These are phyloP conservation scores for Ladona fulva DNA, from an alignment of 1,140 invertebrate species.

Conservation along the genomic window DNA sequence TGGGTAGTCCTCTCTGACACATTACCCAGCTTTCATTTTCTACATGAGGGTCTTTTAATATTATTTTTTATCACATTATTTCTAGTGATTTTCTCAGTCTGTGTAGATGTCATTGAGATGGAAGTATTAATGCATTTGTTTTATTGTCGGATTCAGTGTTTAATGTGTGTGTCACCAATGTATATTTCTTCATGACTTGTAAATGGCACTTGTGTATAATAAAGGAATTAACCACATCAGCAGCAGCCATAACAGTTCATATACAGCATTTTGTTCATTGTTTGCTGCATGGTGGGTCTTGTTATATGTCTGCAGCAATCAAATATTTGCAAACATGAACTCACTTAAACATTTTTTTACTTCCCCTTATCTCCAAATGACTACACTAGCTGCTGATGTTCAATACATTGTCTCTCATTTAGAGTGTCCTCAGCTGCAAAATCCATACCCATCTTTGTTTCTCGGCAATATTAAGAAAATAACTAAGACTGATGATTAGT, in stretches of 20 bases:
- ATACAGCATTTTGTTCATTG: background rate
- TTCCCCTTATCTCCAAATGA: background rate
- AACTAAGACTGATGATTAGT: constrained; percentile 10
- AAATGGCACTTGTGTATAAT: constrained; percentile 10
- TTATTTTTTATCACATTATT: background rate
- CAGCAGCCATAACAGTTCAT: background rate
- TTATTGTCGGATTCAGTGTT: constrained; percentile 5
- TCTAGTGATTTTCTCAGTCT: background rate
- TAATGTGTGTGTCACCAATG: constrained; percentile 9
- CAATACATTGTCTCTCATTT: background rate
- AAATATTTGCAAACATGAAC: background rate
- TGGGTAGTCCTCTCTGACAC: constrained; percentile 2
- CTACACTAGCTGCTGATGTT: background rate
- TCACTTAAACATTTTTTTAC: too few species aligned
- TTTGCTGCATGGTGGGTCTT: background rate
- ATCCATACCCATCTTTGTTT: background rate
- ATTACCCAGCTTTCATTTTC: background rate
- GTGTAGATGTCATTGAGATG: background rate
- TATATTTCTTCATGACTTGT: constrained; percentile 5
- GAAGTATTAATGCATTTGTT: constrained; percentile 10
- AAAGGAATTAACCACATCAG: constrained; percentile 1
- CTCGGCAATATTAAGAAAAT: constrained; percentile 6
- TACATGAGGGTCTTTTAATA: too few species aligned
- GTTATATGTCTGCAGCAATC: background rate
- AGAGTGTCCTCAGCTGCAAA: background rate